A percentile compares a stretch with the other conserved stretches of the same genome.
Conservation (phyloP, 2,797 vertebrate species). For the Natrix natrix region DNA sequence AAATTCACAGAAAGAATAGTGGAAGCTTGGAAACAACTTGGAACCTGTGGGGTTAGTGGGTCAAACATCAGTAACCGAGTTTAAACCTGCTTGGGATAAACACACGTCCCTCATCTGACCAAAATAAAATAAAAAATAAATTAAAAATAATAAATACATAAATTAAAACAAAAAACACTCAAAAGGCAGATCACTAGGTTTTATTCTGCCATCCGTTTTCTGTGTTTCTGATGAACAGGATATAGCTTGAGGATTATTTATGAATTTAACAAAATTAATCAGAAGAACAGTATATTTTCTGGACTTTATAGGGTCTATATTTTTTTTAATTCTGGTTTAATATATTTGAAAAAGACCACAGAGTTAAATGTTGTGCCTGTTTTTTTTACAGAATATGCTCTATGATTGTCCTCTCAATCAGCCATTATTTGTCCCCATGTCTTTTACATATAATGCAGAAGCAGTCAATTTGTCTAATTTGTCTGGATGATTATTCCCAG, state of each 20-base stretch:
- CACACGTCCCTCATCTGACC: background rate
- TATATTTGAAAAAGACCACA: background rate
- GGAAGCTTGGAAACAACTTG: background rate
- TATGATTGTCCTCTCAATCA: background rate
- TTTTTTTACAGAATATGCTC: background rate
- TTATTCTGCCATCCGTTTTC: background rate
- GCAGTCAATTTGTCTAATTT: background rate
- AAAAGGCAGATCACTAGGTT: background rate
- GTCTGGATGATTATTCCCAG: background rate
- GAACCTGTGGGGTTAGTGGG: background rate
- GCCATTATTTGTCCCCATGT: background rate
- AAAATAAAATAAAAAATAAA: background rate
- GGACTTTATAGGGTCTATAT: background rate
- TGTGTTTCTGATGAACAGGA: background rate
- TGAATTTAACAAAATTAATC: background rate
- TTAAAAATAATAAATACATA: background rate
- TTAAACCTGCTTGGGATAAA: background rate
- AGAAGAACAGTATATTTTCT: background rate
- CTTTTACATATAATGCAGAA: constrained; percentile 1
- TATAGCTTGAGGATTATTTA: background rate
- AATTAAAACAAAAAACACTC: background rate
- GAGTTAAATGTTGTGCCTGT: background rate
- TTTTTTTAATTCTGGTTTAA: background rate
- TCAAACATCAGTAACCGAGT: background rate
- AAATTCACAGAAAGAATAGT: background rate